These are phyloP conservation scores for Trichoplusia ni DNA, from an alignment of 1,140 invertebrate species.

Conservation along the genomic window DNA sequence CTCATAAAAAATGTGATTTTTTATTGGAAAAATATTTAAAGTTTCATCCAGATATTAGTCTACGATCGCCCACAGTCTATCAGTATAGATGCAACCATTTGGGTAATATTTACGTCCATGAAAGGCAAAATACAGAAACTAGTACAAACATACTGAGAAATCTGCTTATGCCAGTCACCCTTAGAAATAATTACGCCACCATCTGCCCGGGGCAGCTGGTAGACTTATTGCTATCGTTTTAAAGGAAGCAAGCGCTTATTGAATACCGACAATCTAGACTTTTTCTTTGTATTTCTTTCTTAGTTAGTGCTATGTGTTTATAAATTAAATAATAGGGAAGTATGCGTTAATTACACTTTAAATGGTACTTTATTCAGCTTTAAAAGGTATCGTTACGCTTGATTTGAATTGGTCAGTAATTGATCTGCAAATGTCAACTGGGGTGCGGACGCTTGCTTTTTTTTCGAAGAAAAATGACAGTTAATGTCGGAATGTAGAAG, in stretches of 20 bases:
- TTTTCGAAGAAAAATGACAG: too few relatives aligned
- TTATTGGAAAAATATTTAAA: too few relatives aligned
- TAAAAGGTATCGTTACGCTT: too few relatives aligned
- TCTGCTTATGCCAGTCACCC: conserved; percentile 46
- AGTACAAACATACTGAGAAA: conserved; percentile 36
- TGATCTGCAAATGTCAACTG: too few relatives aligned
- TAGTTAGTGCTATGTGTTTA: conserved; percentile 21
- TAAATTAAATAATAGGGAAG: too few relatives aligned
- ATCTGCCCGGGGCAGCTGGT: conserved; percentile 60
- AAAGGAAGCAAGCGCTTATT: conserved; percentile 60
- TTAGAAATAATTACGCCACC: conserved; percentile 57
- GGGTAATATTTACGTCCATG: too few relatives aligned
- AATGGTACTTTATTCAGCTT: conserved; percentile 22
- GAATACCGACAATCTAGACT: conserved; percentile 50
- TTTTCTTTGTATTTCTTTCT: conserved; percentile 35
- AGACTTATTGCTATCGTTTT: conserved; percentile 57
- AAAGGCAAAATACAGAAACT: background rate
- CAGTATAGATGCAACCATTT: too few relatives aligned
- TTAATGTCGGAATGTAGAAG: too few relatives aligned
- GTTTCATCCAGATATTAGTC: too few relatives aligned
- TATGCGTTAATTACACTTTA: conserved; percentile 7
- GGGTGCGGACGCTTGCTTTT: too few relatives aligned
- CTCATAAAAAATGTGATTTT: background rate
- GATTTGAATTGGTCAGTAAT: too few relatives aligned
- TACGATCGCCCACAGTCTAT: too few relatives aligned